Evolutionary conservation across 2,797 vertebrate species (phyloP).

Genomic region (Odontamblyopus lacepedii): DNA sequence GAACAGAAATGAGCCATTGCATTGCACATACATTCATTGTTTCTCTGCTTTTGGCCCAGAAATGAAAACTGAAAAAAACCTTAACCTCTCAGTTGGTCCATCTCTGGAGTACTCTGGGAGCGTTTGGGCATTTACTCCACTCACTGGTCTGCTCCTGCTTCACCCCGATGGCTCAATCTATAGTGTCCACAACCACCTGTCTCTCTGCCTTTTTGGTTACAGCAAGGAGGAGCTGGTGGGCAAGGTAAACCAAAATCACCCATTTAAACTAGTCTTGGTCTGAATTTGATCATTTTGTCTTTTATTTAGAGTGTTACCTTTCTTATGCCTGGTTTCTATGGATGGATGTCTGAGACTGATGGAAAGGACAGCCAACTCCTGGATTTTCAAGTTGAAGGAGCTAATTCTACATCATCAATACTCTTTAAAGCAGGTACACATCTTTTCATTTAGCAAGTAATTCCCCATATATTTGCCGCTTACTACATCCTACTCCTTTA

Average conservation of each 20-base stretch:
- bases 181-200: constrained; percentile 83
- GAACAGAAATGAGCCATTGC: neutral
- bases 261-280: neutral
- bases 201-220: constrained; percentile 87
- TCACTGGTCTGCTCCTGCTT: constrained; percentile 87
- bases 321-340: constrained; percentile 91
- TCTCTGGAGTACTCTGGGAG: constrained; percentile 78
- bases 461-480: neutral
- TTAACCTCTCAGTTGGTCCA: constrained; percentile 26
- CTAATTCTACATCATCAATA: constrained; percentile 34
- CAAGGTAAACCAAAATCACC: constrained; percentile 79
- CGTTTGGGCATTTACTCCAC: constrained; percentile 83
- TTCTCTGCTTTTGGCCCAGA: constrained; percentile 30
- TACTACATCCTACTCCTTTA: neutral
- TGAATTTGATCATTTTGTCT: neutral
- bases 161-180: constrained; percentile 83
- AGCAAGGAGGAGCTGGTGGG: constrained; percentile 82
- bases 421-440: constrained; percentile 53
- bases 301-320: constrained; percentile 84
- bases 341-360: constrained; percentile 72
- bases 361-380: constrained; percentile 48
- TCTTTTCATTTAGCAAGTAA: neutral
- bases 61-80: constrained; percentile 16
- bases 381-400: constrained; percentile 43
- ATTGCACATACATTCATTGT: constrained; percentile 1